These are phyloP conservation scores for Oscheius sp. DNA, from an alignment of 2,888 invertebrate genomes.

Conservation along the genomic window DNA sequence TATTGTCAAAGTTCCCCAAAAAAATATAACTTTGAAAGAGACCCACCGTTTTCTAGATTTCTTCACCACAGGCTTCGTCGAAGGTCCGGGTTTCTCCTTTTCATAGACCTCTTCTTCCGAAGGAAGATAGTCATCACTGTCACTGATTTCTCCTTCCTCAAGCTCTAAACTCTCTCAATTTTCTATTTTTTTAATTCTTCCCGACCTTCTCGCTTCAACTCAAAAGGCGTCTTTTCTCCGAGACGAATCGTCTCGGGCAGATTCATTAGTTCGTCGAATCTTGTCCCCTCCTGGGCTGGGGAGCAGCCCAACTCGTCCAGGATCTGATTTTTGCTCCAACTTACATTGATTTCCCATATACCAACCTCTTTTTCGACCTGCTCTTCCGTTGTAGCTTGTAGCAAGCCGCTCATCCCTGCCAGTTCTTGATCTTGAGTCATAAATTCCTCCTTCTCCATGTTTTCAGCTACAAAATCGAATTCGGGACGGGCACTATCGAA, in stretches of 20 bases:
- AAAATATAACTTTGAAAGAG: neutral
- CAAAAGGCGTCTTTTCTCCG: slow-evolving; percentile 38
- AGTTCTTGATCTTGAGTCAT: neutral
- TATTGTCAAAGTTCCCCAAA: too few species aligned
- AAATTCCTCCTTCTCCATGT: too few species aligned
- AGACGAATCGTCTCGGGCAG: slow-evolving; percentile 34
- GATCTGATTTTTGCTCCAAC: slow-evolving; percentile 5
- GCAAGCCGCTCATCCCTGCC: slow-evolving; percentile 9
- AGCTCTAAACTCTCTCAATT: neutral
- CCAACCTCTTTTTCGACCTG: slow-evolving; percentile 20
- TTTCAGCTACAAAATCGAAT: too few species aligned
- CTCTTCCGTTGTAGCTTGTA: slow-evolving; percentile 4
- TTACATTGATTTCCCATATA: neutral
- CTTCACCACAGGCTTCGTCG: neutral
- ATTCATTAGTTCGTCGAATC: slow-evolving; percentile 33
- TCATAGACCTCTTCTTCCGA: slow-evolving; percentile 15
- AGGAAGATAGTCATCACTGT: slow-evolving; percentile 32
- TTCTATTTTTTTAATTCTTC: neutral
- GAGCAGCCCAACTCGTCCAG: slow-evolving; percentile 17
- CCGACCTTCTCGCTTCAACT: slow-evolving; percentile 20
- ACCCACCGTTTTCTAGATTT: slow-evolving; percentile 3
- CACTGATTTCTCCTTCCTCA: slow-evolving; percentile 24
- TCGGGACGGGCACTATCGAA: too few species aligned
- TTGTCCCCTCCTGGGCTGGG: slow-evolving; percentile 13
- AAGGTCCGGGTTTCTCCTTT: neutral